Conservation (phyloP, 2,113 vertebrate genomes). For the Setophaga coronata region DNA sequence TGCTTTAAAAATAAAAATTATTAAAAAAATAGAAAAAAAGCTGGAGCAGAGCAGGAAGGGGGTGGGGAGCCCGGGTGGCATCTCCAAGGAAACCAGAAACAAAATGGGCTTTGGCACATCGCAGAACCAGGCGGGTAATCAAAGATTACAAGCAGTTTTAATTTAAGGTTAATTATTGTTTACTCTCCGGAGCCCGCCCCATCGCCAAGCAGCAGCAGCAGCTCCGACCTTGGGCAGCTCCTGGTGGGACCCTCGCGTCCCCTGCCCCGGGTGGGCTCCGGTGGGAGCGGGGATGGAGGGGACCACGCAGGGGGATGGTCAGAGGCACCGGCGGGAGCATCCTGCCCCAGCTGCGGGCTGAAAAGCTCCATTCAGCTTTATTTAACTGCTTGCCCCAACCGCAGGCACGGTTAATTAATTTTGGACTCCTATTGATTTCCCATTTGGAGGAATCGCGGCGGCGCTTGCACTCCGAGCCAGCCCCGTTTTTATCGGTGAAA, state of each 20-base stretch:
- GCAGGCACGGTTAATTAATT: conserved; percentile 56
- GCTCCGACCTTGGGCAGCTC: conserved; percentile 6
- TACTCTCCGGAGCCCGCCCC: conserved; percentile 41
- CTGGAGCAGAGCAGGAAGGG: background rate
- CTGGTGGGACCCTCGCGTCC: fast-evolving
- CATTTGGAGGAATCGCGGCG: background rate
- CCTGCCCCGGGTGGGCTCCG: fast-evolving
- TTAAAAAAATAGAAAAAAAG: background rate
- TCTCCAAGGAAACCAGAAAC: conserved; percentile 73
- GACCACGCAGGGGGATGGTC: background rate
- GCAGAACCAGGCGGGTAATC: background rate
- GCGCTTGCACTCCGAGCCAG: background rate
- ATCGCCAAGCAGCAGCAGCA: background rate
- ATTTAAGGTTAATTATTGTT: conserved; percentile 72
- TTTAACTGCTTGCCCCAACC: background rate
- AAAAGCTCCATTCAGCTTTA: background rate
- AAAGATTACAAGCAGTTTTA: conserved; percentile 55
- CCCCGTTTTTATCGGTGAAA: background rate
- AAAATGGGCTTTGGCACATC: conserved; percentile 43
- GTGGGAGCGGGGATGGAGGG: background rate
- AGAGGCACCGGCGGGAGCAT: background rate
- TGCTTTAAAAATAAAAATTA: background rate
- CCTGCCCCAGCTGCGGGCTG: background rate
- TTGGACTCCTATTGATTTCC: conserved; percentile 58
- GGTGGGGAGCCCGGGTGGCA: background rate